Percentiles rank a stretch among this genome's conserved stretches.
Conservation (phyloP, 2,113 vertebrate genomes). For the Haemorhous mexicanus region DNA sequence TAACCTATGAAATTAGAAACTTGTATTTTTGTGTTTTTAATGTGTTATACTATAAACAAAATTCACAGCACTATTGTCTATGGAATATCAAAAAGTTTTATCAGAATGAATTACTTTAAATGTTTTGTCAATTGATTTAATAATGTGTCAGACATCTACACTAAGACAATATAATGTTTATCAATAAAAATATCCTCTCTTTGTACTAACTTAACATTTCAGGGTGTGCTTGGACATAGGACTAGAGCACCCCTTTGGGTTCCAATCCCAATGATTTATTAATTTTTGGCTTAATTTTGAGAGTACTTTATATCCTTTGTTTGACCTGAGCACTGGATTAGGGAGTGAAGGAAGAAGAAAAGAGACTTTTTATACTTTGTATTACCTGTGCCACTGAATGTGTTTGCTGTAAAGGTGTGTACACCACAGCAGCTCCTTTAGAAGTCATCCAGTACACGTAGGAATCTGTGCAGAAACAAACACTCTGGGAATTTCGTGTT, state of each 20-base stretch:
- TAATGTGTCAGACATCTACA: conserved; percentile 31
- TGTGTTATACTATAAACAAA: conserved; percentile 58
- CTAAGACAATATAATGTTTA: conserved; percentile 55
- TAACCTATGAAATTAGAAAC: conserved; percentile 55
- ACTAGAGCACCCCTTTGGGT: neutral
- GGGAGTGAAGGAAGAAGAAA: neutral
- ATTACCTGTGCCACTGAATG: neutral
- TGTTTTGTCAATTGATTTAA: conserved; percentile 64
- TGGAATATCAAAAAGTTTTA: conserved; percentile 60
- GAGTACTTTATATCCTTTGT: neutral
- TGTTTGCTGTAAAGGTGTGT: neutral
- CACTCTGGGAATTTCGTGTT: neutral
- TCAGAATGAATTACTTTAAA: conserved; percentile 51
- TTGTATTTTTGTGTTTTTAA: conserved; percentile 60
- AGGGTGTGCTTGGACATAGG: conserved; percentile 9
- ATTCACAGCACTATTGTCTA: conserved; percentile 54
- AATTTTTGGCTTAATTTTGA: neutral
- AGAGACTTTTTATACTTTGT: neutral
- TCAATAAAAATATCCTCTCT: conserved; percentile 48
- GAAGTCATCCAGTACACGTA: accelerated
- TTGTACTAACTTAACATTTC: conserved; percentile 22
- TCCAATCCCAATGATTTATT: neutral
- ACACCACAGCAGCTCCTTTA: neutral
- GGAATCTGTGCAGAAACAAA: neutral
- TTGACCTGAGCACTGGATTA: neutral